Percentiles rank a stretch among this genome's conserved stretches.
These are phyloP conservation scores for Capitulum mitella DNA, from an alignment of 2,888 invertebrate genomes.

Conservation along the genomic window DNA sequence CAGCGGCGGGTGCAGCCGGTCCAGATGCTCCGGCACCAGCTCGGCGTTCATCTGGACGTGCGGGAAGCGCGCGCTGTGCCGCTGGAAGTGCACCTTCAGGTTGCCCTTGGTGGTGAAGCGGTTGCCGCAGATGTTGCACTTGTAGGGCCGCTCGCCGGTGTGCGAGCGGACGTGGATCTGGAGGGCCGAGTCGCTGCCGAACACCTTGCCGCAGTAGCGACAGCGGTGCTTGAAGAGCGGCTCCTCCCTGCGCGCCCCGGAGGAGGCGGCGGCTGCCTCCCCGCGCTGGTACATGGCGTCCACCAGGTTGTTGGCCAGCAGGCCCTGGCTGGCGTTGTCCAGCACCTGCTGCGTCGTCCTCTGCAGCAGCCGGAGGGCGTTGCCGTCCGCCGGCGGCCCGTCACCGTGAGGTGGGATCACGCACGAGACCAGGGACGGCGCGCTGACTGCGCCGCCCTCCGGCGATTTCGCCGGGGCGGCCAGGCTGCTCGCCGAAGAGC, in stretches of 20 bases:
- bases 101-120: conserved; percentile 54
- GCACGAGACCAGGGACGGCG: conserved; percentile 52
- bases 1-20: conserved; percentile 39
- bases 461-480: too few relatives aligned
- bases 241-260: neutral
- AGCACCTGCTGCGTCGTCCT: conserved; percentile 79
- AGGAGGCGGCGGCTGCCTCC: conserved; percentile 48
- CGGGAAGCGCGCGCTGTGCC: conserved; percentile 43
- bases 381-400: conserved; percentile 65
- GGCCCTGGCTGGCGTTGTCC: conserved; percentile 85
- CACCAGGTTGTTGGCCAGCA: conserved; percentile 78
- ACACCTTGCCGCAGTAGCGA: conserved; percentile 40
- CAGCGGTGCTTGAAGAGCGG: conserved; percentile 38
- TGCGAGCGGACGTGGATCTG: conserved; percentile 48
- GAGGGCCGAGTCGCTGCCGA: conserved; percentile 44
- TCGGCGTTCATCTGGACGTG: conserved; percentile 42
- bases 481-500: too few relatives aligned
- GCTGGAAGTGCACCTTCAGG: conserved; percentile 50
- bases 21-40: conserved; percentile 45
- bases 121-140: conserved; percentile 50
- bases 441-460: too few relatives aligned
- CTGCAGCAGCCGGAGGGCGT: conserved; percentile 85
- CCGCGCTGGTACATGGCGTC: conserved; percentile 51
- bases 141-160: conserved; percentile 49
- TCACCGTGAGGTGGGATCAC: conserved; percentile 36